Evolutionary conservation across 2,113 vertebrate species (phyloP).

Genomic region (Heterotilapia buettikoferi): DNA sequence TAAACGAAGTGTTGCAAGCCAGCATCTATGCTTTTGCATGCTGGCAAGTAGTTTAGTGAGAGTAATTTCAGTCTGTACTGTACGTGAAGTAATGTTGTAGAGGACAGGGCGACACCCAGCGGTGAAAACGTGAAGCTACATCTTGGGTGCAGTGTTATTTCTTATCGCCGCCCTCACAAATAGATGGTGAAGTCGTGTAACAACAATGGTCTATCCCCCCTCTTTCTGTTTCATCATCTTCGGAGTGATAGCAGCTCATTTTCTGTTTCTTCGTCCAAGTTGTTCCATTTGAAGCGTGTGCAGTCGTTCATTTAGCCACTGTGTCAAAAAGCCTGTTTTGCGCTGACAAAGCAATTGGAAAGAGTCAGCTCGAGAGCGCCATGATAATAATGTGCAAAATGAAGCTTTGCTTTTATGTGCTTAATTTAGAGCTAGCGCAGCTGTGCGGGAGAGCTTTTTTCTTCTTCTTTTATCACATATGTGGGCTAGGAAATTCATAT

Average conservation of each 20-base stretch:
- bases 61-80: background rate
- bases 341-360: background rate
- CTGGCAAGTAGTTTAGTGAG: background rate
- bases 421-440: background rate
- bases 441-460: background rate
- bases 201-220: no score
- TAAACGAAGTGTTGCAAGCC: background rate
- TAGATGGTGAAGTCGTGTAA: background rate
- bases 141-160: background rate
- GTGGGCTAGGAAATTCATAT: background rate
- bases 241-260: background rate
- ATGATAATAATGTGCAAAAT: background rate
- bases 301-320: background rate
- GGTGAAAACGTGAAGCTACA: background rate
- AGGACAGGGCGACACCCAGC: slow-evolving; percentile 9
- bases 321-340: background rate
- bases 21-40: background rate
- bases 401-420: background rate
- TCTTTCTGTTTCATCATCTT: background rate
- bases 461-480: background rate
- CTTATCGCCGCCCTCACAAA: background rate
- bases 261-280: background rate
- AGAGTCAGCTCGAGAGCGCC: background rate
- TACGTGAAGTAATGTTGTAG: background rate
- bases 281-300: background rate